These are phyloP conservation scores for Sylvicola cinctus DNA, from an alignment of 2,888 invertebrate species.

Conservation along the genomic window DNA sequence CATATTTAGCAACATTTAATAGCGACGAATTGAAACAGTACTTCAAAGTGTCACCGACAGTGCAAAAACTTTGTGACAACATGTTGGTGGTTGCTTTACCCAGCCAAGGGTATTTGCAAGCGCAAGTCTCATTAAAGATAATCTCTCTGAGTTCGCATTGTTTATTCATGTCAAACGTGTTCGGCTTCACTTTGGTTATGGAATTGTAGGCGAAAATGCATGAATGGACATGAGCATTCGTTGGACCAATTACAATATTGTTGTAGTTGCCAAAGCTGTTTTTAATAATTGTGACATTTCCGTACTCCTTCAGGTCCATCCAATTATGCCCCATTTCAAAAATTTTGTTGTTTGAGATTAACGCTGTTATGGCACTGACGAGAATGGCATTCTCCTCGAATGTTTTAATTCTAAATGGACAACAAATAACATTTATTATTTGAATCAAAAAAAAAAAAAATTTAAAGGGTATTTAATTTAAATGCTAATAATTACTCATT, in stretches of 20 bases:
- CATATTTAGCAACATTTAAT: slow-evolving; percentile 17
- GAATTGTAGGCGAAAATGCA: slow-evolving; percentile 20
- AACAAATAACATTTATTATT: neutral
- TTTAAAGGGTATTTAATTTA: no score
- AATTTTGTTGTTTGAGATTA: slow-evolving; percentile 17
- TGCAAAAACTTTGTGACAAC: slow-evolving; percentile 19
- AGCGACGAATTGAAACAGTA: slow-evolving; percentile 18
- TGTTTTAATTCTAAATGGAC: slow-evolving; percentile 15
- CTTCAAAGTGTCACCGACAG: slow-evolving; percentile 12
- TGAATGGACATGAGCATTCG: no score
- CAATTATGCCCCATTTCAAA: slow-evolving; percentile 16
- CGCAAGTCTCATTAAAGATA: slow-evolving; percentile 16
- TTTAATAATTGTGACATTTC: slow-evolving; percentile 15
- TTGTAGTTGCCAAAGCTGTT: slow-evolving; percentile 19
- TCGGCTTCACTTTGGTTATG: slow-evolving; percentile 14
- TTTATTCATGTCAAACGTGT: slow-evolving; percentile 17
- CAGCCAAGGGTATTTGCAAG: no score
- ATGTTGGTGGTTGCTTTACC: slow-evolving; percentile 18
- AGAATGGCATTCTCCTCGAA: slow-evolving; percentile 19
- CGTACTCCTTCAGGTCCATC: slow-evolving; percentile 17
- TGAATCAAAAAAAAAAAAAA: no score
- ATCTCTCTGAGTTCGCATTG: slow-evolving; percentile 17
- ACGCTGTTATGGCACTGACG: slow-evolving; percentile 16
- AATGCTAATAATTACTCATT: neutral
- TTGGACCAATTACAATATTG: slow-evolving; percentile 14